Evolutionary conservation across 1,140 invertebrate species (phyloP).

Genomic region (Frieseomelitta varia): DNA sequence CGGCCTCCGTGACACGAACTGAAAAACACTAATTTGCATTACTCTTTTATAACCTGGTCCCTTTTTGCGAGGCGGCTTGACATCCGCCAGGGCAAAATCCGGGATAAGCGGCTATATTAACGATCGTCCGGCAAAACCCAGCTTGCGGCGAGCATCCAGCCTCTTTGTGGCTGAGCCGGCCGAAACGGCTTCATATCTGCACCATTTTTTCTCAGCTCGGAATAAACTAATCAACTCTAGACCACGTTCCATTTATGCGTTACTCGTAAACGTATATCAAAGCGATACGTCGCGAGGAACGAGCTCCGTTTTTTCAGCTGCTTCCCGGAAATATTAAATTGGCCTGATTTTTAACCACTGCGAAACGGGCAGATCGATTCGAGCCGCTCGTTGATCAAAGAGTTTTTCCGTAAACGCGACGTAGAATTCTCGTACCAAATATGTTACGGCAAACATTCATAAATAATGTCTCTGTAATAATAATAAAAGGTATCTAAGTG

Average conservation of each 20-base stretch:
- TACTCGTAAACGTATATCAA: constrained; percentile 53
- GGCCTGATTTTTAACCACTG: not conserved
- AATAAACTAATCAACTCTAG: constrained; percentile 61
- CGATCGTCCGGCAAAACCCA: constrained; percentile 57
- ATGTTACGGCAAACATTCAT: too few relatives aligned
- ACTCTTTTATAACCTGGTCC: constrained; percentile 47
- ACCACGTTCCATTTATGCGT: constrained; percentile 30
- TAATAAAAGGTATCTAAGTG: too few relatives aligned
- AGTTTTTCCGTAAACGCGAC: not conserved
- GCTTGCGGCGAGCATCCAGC: not conserved
- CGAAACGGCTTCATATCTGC: constrained; percentile 52
- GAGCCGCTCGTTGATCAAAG: not conserved
- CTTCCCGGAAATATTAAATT: constrained; percentile 27
- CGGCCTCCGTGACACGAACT: not conserved
- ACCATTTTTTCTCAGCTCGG: constrained; percentile 51
- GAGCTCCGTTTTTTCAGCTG: not conserved
- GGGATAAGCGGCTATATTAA: constrained; percentile 68
- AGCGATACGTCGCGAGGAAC: constrained; percentile 17
- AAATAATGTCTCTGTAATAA: too few relatives aligned
- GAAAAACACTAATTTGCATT: constrained; percentile 63
- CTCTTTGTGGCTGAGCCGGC: constrained; percentile 22
- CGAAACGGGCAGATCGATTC: not conserved
- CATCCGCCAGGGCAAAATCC: constrained; percentile 44
- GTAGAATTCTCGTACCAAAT: too few relatives aligned
- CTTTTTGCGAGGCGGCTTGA: constrained; percentile 17